phyloP scores from a whole-genome alignment of 2,113 vertebrate genomes.

The Setophaga kirtlandii region DNA sequence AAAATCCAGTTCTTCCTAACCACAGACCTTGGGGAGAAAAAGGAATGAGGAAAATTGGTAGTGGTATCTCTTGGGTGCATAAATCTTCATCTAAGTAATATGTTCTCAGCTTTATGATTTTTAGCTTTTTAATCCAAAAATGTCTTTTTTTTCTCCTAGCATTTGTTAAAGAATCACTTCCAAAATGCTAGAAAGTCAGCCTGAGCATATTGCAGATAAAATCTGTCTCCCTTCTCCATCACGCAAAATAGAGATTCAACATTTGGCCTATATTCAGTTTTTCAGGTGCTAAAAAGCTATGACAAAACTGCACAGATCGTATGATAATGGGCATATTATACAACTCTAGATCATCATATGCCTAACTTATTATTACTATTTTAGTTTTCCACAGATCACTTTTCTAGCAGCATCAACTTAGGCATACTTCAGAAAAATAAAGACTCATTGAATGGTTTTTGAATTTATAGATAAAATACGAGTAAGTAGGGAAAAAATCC shows the following conservation, averaged over 20 bases:
- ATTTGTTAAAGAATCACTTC: slow-evolving; percentile 68
- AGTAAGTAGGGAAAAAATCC: not conserved
- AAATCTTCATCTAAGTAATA: slow-evolving; percentile 51
- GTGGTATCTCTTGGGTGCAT: slow-evolving; percentile 1
- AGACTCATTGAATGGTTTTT: not conserved
- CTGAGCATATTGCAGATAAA: slow-evolving; percentile 71
- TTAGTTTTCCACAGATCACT: slow-evolving; percentile 24
- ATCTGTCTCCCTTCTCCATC: slow-evolving; percentile 65
- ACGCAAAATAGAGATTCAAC: slow-evolving; percentile 65
- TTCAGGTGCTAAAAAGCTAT: slow-evolving; percentile 68
- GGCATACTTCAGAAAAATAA: not conserved
- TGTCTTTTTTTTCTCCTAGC: slow-evolving; percentile 27
- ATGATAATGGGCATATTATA: slow-evolving; percentile 68
- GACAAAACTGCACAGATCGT: slow-evolving; percentile 66
- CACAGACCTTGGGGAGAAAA: not conserved
- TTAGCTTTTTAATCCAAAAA: slow-evolving; percentile 60
- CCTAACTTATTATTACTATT: slow-evolving; percentile 61
- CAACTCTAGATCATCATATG: slow-evolving; percentile 64
- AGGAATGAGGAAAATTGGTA: not conserved
- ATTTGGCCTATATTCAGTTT: slow-evolving; percentile 67
- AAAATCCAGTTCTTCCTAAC: not conserved
- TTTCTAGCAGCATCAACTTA: slow-evolving; percentile 11
- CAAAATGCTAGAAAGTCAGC: slow-evolving; percentile 68
- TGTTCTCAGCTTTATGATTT: slow-evolving; percentile 53
- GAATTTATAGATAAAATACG: not conserved